Evolutionary conservation across 1,140 invertebrate genomes (phyloP).

Genomic region (Drosophila nebulosa): DNA sequence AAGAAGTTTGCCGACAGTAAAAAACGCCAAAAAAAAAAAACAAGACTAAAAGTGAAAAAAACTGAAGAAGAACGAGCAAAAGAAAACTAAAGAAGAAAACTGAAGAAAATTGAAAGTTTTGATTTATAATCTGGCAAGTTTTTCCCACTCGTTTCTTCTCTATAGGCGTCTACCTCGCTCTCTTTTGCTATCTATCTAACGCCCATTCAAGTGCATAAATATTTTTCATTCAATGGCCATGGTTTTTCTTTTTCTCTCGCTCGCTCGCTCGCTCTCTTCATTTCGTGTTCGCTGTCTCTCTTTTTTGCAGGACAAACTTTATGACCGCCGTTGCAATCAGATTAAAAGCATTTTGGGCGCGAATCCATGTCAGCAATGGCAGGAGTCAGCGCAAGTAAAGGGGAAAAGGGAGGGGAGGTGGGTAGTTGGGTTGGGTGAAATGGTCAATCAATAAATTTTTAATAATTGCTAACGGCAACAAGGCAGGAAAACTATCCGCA

Average conservation of each 20-base stretch:
- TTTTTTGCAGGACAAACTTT: conserved; percentile 36
- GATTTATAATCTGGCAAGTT: conserved; percentile 72
- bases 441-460: conserved; percentile 75
- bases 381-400: background rate
- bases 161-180: background rate
- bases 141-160: conserved; percentile 46
- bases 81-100: conserved; percentile 31
- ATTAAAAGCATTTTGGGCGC: conserved; percentile 69
- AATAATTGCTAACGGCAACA: conserved; percentile 66
- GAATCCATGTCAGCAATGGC: conserved; percentile 20
- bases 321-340: conserved; percentile 66
- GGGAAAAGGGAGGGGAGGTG: background rate
- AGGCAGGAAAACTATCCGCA: conserved; percentile 50
- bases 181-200: conserved; percentile 56
- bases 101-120: conserved; percentile 73
- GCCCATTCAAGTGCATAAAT: conserved; percentile 73
- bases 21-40: conserved; percentile 20
- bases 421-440: conserved; percentile 17
- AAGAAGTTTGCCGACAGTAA: conserved; percentile 62
- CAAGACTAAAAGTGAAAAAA: too few relatives aligned
- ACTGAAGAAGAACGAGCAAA: background rate
- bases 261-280: background rate
- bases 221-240: conserved; percentile 59
- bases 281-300: background rate
- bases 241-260: background rate